A percentile compares a stretch with the other conserved stretches of the same genome.
Evolutionary conservation across 2,797 vertebrate genomes (phyloP).

Genomic region (Crenichthys baileyi): DNA sequence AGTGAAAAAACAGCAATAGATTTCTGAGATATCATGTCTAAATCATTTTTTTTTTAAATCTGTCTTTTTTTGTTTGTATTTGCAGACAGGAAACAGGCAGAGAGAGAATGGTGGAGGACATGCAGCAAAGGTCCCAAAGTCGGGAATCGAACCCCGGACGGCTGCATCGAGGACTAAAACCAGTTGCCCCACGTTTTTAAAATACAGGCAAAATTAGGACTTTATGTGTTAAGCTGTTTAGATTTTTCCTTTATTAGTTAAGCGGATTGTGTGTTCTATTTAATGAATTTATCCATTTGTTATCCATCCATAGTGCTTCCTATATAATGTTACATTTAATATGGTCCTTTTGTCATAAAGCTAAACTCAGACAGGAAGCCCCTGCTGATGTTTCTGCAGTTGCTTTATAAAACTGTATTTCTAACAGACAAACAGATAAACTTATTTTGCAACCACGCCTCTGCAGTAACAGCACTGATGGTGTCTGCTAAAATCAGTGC

Average conservation of each 20-base stretch:
- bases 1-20: not conserved
- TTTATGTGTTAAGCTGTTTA: not conserved
- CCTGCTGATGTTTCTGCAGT: too few species aligned
- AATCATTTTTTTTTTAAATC: not conserved
- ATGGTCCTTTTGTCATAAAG: too few species aligned
- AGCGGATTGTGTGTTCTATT: not conserved
- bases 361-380: too few species aligned
- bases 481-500: too few species aligned
- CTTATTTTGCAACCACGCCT: not conserved
- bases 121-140: too few species aligned
- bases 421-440: not conserved
- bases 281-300: not conserved
- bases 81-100: too few species aligned
- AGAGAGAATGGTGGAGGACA: too few species aligned
- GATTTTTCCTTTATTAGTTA: not conserved
- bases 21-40: not conserved
- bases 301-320: too few species aligned
- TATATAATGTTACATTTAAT: too few species aligned
- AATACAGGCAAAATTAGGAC: not conserved
- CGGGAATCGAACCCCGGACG: too few species aligned
- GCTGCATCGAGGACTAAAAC: too few species aligned
- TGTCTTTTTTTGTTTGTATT: too few species aligned
- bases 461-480: not conserved
- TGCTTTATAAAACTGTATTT: not conserved
- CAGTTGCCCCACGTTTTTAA: not conserved